Evolutionary conservation across 2,888 invertebrate species (phyloP).

Genomic region (Yponomeuta plumbellus): DNA sequence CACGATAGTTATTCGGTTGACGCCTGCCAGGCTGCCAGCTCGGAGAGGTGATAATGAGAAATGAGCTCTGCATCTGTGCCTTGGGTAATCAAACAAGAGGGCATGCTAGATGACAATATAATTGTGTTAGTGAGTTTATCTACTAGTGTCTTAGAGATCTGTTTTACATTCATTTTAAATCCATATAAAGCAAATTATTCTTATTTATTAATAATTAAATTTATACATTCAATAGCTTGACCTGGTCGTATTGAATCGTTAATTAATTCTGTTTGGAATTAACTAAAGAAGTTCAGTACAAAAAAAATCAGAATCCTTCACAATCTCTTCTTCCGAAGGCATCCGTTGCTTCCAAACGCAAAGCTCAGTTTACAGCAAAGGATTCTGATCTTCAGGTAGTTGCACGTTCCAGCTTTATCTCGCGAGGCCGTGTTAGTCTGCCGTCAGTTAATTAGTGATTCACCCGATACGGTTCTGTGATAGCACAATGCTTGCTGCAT

Average conservation of each 20-base stretch:
- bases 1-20: neutral
- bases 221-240: no score
- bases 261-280: no score
- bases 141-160: no score
- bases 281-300: no score
- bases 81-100: no score
- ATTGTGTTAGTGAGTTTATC: no score
- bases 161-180: no score
- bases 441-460: conserved; percentile 30
- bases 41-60: neutral
- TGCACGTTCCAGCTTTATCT: conserved; percentile 5
- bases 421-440: neutral
- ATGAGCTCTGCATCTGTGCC: neutral
- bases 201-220: no score
- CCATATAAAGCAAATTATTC: no score
- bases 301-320: no score
- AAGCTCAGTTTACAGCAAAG: neutral
- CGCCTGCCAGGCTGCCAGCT: neutral
- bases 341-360: neutral
- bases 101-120: no score
- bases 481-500: conserved; percentile 18
- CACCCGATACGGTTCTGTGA: conserved; percentile 26
- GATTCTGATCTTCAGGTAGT: conserved; percentile 1
- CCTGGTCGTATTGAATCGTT: no score
- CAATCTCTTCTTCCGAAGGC: neutral